phyloP scores from a whole-genome alignment of 2,888 invertebrate genomes.

The Eristalis tenax region DNA sequence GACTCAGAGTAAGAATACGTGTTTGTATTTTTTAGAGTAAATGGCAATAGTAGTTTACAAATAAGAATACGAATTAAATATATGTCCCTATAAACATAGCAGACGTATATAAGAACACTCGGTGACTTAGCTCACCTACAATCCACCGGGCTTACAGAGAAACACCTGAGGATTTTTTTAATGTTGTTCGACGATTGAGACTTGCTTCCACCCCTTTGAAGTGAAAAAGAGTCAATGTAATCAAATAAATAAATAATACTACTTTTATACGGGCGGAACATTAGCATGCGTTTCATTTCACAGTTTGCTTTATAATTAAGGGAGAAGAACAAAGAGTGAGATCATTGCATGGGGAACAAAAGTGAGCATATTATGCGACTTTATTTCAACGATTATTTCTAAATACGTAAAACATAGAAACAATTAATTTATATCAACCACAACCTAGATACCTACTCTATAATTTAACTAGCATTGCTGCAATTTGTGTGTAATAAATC shows the following conservation, averaged over 20 bases:
- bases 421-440: too few species aligned
- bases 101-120: background rate
- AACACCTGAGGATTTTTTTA: conserved; percentile 62
- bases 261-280: conserved; percentile 63
- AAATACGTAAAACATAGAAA: too few species aligned
- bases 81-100: background rate
- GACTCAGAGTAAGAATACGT: conserved; percentile 19
- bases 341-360: background rate
- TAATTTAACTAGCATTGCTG: too few species aligned
- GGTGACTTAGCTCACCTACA: background rate
- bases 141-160: conserved; percentile 1
- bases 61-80: background rate
- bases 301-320: conserved; percentile 51
- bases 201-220: conserved; percentile 53
- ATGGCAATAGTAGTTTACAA: background rate
- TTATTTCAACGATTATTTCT: background rate
- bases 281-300: conserved; percentile 64
- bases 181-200: conserved; percentile 35
- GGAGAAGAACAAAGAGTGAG: conserved; percentile 7
- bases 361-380: background rate
- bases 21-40: conserved; percentile 16
- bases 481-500: background rate
- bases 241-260: conserved; percentile 67
- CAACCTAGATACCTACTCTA: too few species aligned
- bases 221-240: conserved; percentile 64